A percentile compares a stretch with the other conserved stretches of the same genome.
phyloP scores from a whole-genome alignment of 2,113 vertebrate genomes.

The Otolemur garnettii region DNA sequence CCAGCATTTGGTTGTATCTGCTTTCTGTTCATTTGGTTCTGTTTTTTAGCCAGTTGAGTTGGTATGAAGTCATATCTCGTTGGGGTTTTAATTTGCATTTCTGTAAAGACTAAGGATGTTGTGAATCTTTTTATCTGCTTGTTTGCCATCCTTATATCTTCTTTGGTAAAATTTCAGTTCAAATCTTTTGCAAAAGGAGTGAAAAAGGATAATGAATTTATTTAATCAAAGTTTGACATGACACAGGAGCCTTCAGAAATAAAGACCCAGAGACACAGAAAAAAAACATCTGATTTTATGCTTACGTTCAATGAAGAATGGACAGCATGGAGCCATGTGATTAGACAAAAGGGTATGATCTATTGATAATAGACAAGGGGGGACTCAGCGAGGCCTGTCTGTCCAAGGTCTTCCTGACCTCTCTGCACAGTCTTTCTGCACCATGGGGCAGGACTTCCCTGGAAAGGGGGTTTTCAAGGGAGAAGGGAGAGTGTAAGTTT shows the following conservation, averaged over 20 bases:
- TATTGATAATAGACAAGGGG: no score
- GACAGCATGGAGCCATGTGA: neutral
- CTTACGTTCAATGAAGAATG: neutral
- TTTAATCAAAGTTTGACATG: neutral
- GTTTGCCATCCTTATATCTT: neutral
- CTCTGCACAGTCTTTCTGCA: neutral
- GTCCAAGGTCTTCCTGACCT: neutral
- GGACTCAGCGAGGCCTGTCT: neutral
- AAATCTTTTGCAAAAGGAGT: neutral
- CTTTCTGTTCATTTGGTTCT: neutral
- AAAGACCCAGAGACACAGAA: neutral
- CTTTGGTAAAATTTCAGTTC: slow-evolving; percentile 27
- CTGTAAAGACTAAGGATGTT: neutral
- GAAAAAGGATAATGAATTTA: neutral
- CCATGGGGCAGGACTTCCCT: neutral
- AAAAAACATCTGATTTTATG: neutral
- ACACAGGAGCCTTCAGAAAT: neutral
- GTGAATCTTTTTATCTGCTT: neutral
- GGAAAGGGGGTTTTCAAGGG: neutral
- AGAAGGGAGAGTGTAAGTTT: neutral
- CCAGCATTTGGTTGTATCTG: neutral
- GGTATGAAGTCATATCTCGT: neutral
- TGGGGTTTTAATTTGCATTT: slow-evolving; percentile 35
- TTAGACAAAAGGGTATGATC: neutral
- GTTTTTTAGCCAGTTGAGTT: neutral